Evolutionary conservation across 2,888 invertebrate genomes (phyloP), one percentile per base, ranked within the genome.

Genomic region (Leucophora obtusa): DNA sequence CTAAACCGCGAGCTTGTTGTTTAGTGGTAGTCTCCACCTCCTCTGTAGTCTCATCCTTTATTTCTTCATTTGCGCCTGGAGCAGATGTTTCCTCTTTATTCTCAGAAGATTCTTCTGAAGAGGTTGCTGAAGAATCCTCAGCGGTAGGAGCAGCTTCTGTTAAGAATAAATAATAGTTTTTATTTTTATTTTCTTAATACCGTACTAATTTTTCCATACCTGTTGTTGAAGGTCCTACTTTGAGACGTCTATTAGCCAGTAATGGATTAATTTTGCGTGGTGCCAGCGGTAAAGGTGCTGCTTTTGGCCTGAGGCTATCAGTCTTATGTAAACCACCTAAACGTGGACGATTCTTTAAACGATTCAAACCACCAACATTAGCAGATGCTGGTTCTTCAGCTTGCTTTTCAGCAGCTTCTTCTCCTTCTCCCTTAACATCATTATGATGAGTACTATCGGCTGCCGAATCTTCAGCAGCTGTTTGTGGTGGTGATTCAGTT

Each of bases 1-100:
- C 94, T 47, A 94, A 90, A 0, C 94, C 94, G 79, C 93, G 92
- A 35, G 94, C 92, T 72, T 92, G 92, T 59, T 92, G 91, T 78
- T 93, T 92, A 33, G 92, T 87, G 53, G 92, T 87, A 66, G 90
- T 90, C 69, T 93, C 93, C 0, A 91, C 91, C 28, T 91, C 91
- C 43, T 89, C 89, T 79, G 90, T 91, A 56, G 87, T 86, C 66
- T 84, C 85, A 18, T 86, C 86, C 56, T 86, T 86, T 18, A 82
- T 60, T 38, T 79, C 82, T 0, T 83, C 77, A 15, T 85, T 83
- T 10, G 10, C 38, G 63, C 74, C 75, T 10, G 83, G 21, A 14
- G 82, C 66, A 51, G 82, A 82, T 28, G 72, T 74, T 62, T 84
- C 83, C 11, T 83, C 83, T 53, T 84, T 82, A 7, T 82, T 47